Base-by-base conservation (phyloP, 2,888 invertebrate genomes). In the Hemithea aestivaria region DNA sequence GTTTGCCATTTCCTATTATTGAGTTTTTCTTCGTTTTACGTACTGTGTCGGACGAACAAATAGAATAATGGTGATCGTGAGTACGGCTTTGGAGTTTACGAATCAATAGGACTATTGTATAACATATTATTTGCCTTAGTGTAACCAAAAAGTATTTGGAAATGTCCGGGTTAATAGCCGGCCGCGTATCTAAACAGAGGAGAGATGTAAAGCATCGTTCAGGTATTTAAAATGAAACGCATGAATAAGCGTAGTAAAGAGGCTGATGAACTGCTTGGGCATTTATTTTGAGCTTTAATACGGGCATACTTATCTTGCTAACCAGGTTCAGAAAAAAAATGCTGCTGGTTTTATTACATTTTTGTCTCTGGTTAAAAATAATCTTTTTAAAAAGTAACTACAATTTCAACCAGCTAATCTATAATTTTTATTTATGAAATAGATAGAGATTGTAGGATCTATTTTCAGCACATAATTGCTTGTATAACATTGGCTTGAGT, bases 91-190 rank as follows among this genome's bases (percentile, higher is more conserved):
- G 51, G 50, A 58, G 57, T 65, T 65, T 58, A 44, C 42, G 45
- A 67, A 68, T 73, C 68, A 64, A 67, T 72, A 67, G 42, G 47
- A 47, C 54, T 46, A 50, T 63, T 59, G 51, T 61, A 49, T 59
- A 52, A 54, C 53, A 43, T 58, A 53, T 43, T 27, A 51, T 41
- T 49, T 49, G 39, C 42, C 33, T 53, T 48, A 48, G 49, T 55
- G 58, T 42, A 56, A 53, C 51, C 51, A 48, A 29, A 51, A 55
- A 42, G 47, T 48, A 53, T 38, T 49, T 48, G 45, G 71, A 62
- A 64, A 85, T 85, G 85, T 81, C 84, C 46, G 77, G 77, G 49
- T 67, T 82, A 51, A 66, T 80, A 50, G 66, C 73, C 51, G 82
- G 84, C 52, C 79, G 84, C 41, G 81, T 87, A 48, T 66, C 72